Percentiles rank a stretch among this genome's conserved stretches.
These are phyloP conservation scores for Hippolais icterina DNA, from an alignment of 2,113 vertebrate species.

Conservation along the genomic window DNA sequence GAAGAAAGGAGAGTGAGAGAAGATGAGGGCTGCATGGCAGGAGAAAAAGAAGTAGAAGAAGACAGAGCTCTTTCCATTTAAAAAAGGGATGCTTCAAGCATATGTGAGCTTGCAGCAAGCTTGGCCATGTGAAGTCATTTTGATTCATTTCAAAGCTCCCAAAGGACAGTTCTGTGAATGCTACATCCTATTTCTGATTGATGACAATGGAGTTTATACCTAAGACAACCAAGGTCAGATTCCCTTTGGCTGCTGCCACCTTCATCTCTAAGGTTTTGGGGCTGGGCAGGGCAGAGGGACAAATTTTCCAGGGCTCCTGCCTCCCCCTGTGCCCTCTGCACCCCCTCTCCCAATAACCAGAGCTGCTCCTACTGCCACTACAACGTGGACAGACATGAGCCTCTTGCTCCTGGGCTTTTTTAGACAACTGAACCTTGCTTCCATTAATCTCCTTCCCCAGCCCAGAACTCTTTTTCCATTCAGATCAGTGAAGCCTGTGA, in stretches of 20 bases:
- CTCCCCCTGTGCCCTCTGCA: neutral
- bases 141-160: neutral
- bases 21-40: neutral
- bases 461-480: neutral
- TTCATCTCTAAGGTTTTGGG: neutral
- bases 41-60: neutral
- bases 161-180: neutral
- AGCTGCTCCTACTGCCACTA: neutral
- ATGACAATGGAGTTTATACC: neutral
- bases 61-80: neutral
- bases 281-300: neutral
- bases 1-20: neutral
- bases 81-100: neutral
- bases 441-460: neutral
- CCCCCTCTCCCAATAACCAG: fast-evolving
- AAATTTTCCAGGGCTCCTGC: neutral
- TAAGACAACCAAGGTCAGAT: neutral
- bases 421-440: neutral
- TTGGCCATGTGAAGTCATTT: neutral
- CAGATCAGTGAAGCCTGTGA: neutral
- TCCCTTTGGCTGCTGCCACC: neutral
- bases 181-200: neutral
- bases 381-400: fast-evolving
- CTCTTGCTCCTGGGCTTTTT: neutral
- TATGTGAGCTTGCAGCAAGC: neutral